A percentile compares a stretch with the other conserved stretches of the same genome.
Conservation (phyloP, 2,888 invertebrate genomes). For the Sisyra nigra region DNA sequence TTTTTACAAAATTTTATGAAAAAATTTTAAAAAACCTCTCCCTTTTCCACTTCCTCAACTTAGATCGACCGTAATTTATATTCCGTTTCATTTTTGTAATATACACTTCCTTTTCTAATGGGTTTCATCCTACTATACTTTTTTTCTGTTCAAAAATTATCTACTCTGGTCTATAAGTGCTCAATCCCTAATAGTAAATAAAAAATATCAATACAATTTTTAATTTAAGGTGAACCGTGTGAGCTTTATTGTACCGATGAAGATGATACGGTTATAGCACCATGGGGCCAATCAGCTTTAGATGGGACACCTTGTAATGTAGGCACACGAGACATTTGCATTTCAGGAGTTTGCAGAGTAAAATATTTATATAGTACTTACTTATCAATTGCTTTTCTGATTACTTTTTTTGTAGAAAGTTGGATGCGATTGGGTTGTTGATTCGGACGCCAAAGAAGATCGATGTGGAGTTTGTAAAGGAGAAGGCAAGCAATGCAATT, state of each 20-base stretch:
- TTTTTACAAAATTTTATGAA: no score
- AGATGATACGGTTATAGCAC: slow-evolving; percentile 55
- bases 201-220: no score
- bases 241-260: slow-evolving; percentile 68
- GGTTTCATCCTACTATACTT: no score
- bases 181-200: no score
- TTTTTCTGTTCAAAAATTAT: no score
- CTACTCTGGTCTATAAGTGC: no score
- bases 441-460: slow-evolving; percentile 64
- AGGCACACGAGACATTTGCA: slow-evolving; percentile 72
- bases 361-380: slow-evolving; percentile 15
- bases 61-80: no score
- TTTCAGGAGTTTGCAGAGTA: slow-evolving; percentile 58
- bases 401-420: slow-evolving; percentile 51
- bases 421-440: slow-evolving; percentile 82
- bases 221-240: slow-evolving; percentile 51
- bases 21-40: no score
- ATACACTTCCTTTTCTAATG: no score
- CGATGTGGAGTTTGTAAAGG: slow-evolving; percentile 78
- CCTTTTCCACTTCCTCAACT: no score
- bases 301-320: slow-evolving; percentile 78
- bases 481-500: slow-evolving; percentile 64
- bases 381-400: neutral
- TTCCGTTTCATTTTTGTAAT: no score
- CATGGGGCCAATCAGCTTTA: slow-evolving; percentile 54